Percentiles rank a stretch among this genome's conserved stretches.
These are phyloP conservation scores for Pelecanoides urinatrix DNA, from an alignment of 2,113 vertebrate genomes.

Conservation along the genomic window DNA sequence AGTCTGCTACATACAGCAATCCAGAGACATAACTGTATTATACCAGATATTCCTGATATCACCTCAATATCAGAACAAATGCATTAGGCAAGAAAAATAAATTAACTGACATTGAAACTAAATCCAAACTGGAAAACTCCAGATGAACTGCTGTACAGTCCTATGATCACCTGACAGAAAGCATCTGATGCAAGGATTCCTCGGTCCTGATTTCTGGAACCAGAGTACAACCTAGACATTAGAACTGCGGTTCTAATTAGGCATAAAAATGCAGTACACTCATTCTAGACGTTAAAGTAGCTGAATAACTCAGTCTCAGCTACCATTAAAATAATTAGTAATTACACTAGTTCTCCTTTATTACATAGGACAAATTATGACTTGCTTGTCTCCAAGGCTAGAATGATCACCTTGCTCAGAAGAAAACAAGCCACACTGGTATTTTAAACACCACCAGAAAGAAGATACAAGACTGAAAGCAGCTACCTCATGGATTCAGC, in stretches of 20 bases:
- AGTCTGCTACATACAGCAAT: neutral
- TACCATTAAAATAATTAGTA: neutral
- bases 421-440: neutral
- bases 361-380: neutral
- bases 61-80: neutral
- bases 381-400: neutral
- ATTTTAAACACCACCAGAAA: neutral
- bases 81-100: neutral
- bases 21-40: neutral
- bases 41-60: neutral
- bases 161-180: neutral
- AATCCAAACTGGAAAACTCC: neutral
- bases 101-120: neutral
- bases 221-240: neutral
- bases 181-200: neutral
- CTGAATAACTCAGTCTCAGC: neutral
- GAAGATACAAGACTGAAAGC: neutral
- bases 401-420: neutral
- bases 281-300: neutral
- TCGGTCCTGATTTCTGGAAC: neutral
- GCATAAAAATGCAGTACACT: neutral
- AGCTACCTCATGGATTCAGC: neutral
- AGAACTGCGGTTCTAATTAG: neutral
- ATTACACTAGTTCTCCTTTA: neutral
- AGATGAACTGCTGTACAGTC: neutral